Percentiles rank a stretch among this genome's conserved stretches.
Conservation (phyloP, 2,113 vertebrate genomes). For the Oceanodroma tethys region DNA sequence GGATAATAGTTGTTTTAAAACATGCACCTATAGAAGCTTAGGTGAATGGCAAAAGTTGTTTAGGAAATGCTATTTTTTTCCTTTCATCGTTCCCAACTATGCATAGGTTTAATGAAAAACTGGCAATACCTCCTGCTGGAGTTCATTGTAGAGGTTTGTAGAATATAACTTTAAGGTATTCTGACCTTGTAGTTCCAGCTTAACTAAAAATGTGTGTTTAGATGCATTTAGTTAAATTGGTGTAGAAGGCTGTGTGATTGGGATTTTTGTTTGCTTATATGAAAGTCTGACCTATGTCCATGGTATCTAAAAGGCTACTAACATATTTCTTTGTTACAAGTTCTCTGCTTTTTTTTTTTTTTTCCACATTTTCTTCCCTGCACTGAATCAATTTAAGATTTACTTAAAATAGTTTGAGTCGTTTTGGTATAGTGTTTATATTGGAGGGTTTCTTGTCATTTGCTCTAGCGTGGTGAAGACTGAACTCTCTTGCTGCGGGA, state of each 20-base stretch:
- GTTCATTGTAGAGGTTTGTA: neutral
- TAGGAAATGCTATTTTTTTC: neutral
- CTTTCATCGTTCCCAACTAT: neutral
- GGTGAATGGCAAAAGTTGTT: neutral
- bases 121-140: neutral
- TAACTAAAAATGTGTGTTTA: neutral
- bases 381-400: neutral
- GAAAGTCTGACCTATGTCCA: neutral
- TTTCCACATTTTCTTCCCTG: neutral
- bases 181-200: neutral
- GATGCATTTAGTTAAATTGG: neutral
- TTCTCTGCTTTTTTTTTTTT: neutral
- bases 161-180: neutral
- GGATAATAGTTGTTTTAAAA: neutral
- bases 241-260: neutral
- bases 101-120: neutral
- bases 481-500: neutral
- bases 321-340: neutral
- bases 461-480: neutral
- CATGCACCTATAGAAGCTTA: neutral
- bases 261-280: neutral
- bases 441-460: neutral
- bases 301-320: neutral
- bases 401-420: neutral
- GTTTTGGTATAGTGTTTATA: neutral